These are phyloP conservation scores for Hippopotamyrus pictus DNA, from an alignment of 2,797 vertebrate genomes.

Conservation along the genomic window DNA sequence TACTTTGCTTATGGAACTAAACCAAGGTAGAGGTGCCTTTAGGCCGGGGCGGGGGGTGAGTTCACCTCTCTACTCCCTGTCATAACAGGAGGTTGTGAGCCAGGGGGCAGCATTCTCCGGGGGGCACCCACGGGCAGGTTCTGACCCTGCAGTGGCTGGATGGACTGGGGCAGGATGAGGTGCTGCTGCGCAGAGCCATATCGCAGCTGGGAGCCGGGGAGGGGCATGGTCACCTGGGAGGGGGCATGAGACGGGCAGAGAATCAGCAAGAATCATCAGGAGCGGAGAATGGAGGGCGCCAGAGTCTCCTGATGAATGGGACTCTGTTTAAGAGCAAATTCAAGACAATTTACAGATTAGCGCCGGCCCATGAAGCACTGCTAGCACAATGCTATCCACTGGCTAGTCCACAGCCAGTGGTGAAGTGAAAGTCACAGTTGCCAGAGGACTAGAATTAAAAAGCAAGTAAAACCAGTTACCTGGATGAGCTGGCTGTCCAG, in stretches of 20 bases:
- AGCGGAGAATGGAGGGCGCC: not conserved
- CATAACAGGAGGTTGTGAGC: constrained; percentile 82
- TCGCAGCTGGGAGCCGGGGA: constrained; percentile 89
- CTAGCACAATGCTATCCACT: not conserved
- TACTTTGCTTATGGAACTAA: not conserved
- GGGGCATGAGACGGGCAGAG: not conserved
- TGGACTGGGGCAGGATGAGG: constrained; percentile 90
- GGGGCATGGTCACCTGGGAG: constrained; percentile 86
- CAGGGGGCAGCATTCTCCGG: constrained; percentile 82
- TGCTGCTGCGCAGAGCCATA: constrained; percentile 95
- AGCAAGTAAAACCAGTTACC: constrained; percentile 53
- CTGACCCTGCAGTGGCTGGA: constrained; percentile 93
- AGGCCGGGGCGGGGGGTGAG: not conserved
- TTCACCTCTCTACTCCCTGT: constrained; percentile 83
- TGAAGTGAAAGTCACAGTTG: not conserved
- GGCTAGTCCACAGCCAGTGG: not conserved
- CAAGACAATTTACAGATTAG: not conserved
- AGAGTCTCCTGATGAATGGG: not conserved
- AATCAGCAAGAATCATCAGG: not conserved
- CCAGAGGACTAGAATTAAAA: not conserved
- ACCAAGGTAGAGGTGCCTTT: not conserved
- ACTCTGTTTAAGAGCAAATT: not conserved
- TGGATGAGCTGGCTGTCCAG: constrained; percentile 97
- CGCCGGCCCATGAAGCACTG: not conserved
- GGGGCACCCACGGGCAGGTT: constrained; percentile 87